These are phyloP conservation scores for Heliocidaris tuberculata DNA, from an alignment of 35 echinoderm and acorn worm species.

Conservation along the genomic window DNA sequence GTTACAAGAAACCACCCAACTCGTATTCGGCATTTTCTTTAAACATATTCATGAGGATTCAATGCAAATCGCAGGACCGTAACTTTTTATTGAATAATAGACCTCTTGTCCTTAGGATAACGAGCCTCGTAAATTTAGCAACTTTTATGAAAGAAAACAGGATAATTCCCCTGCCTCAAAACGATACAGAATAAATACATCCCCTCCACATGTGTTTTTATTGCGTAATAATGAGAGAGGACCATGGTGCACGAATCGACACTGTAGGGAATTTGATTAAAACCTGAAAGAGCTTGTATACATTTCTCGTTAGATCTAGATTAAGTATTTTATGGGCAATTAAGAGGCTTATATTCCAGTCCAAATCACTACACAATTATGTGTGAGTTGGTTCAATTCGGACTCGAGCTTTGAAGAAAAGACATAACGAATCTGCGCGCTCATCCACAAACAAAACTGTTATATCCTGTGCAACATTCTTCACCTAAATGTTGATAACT, in stretches of 20 bases:
- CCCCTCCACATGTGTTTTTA: neutral
- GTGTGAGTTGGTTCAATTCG: slow-evolving; percentile 21
- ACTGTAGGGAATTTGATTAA: neutral
- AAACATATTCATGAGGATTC: neutral
- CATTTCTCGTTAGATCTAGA: slow-evolving; percentile 35
- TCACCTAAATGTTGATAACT: neutral
- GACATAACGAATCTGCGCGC: neutral
- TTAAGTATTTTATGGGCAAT: neutral
- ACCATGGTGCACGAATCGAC: neutral
- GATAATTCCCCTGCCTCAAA: neutral
- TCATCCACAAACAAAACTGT: neutral
- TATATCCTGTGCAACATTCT: slow-evolving; percentile 1
- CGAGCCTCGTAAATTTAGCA: slow-evolving; percentile 8
- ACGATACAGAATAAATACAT: neutral
- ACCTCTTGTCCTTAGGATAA: neutral
- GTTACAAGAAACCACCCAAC: slow-evolving; percentile 24
- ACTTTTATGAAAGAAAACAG: slow-evolving; percentile 18
- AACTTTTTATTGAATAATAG: neutral
- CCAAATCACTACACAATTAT: slow-evolving; percentile 20
- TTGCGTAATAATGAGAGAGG: neutral
- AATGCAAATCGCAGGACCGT: neutral
- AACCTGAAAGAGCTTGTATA: neutral
- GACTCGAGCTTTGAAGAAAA: neutral
- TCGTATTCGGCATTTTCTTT: neutral
- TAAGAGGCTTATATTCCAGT: neutral